Base-by-base conservation (phyloP, 2,797 vertebrate species). In the Knipowitschia caucasica region DNA sequence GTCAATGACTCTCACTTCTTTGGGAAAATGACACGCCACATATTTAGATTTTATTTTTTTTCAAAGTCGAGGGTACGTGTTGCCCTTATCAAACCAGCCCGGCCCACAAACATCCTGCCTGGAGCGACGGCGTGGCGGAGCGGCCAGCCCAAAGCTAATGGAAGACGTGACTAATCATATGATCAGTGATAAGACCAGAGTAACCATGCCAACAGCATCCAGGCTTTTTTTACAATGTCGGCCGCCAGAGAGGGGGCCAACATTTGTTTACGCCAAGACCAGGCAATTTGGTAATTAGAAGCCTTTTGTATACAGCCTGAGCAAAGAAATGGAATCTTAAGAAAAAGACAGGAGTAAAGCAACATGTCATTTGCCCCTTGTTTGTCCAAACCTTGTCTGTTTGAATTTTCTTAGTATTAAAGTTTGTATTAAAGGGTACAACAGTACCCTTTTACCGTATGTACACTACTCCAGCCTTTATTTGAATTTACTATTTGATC, bases 111-210 rank as follows among this genome's bases (percentile, higher is more conserved):
- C 75, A 79, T 81, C 67, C 73, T 74, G 57, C 38, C 35, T 23
- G 33, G 46, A 55, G 33, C 30, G 59, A 44, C 44, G 21, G 38
- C 51, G 31, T n/a, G n/a, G n/a, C n/a, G n/a, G 12, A n/a, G 40
- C 20, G 23, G 29, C 44, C 36, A 59, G 56, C 54, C 50, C 54
- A 67, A 65, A 60, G 50, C 68, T 64, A 74, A 73, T 67, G 71
- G 64, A 52, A 66, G 55, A 79, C 30, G 50, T 76, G 79, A 75
- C 71, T 58, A 73, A 82, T 83, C 59, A 77, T 65, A 52, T 64
- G 52, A 69, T 84, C 60, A 68, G 51, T 30, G 62, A 77, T 74
- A 58, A 73, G 52, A 75, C 39, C 44, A 44, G 20, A 59, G 64
- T 58, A 70, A 57, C 76, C 55, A 69, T 65, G 75, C 55, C 69